These are phyloP conservation scores for Papilio aristodemus DNA, from an alignment of 1,140 invertebrate genomes.

Conservation along the genomic window DNA sequence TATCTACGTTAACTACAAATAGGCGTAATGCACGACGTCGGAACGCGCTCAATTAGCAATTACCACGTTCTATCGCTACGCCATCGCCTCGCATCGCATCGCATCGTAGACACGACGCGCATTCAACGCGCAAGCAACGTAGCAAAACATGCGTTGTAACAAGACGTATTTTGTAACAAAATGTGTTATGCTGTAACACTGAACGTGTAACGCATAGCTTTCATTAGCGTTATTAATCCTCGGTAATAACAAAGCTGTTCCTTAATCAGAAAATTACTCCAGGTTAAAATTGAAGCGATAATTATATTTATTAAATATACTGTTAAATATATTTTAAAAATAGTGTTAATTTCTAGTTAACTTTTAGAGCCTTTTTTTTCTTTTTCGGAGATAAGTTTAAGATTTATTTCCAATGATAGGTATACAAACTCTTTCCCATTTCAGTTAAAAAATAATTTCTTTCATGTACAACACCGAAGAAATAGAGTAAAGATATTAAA, in stretches of 20 bases:
- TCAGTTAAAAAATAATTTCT: too few species aligned
- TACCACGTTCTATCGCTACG: conserved; percentile 7
- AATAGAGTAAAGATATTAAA: too few species aligned
- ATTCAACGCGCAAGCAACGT: background rate
- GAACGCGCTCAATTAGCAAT: conserved; percentile 1
- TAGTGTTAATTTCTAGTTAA: background rate
- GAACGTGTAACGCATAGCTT: background rate
- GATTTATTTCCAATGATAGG: too few species aligned
- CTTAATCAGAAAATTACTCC: background rate
- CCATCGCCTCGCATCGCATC: conserved; percentile 17
- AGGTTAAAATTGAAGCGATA: too few species aligned
- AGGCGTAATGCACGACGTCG: background rate
- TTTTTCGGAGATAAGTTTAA: too few species aligned
- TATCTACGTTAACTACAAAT: conserved; percentile 7
- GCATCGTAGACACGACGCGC: conserved; percentile 10
- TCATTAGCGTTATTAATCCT: background rate
- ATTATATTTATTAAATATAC: background rate
- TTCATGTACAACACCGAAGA: too few species aligned
- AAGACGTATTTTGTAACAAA: conserved; percentile 11
- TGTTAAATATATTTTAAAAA: background rate
- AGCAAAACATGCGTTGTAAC: conserved; percentile 6
- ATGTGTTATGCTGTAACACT: background rate
- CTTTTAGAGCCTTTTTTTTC: too few species aligned
- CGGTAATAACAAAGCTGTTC: background rate
- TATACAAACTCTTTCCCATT: too few species aligned